A percentile compares a stretch with the other conserved stretches of the same genome.
Evolutionary conservation across 1,140 invertebrate species (phyloP).

Genomic region (Drosophila subpulchrella): DNA sequence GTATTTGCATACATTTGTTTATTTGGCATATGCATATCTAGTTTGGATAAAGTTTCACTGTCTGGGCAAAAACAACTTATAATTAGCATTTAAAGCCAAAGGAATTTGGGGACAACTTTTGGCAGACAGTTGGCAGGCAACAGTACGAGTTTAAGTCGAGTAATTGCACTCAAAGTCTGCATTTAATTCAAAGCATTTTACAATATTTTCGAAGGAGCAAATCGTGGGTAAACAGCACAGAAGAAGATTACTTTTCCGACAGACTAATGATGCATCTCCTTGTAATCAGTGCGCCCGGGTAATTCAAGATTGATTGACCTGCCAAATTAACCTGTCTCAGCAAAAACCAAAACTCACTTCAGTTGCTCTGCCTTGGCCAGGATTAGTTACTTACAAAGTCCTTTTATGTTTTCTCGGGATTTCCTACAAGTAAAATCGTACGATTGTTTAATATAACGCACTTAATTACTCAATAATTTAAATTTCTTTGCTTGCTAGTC

Average conservation of each 20-base stretch:
- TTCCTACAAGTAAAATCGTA: too few species aligned
- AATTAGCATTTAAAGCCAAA: constrained; percentile 77
- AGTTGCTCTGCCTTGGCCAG: neutral
- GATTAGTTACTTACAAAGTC: neutral
- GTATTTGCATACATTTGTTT: constrained; percentile 43
- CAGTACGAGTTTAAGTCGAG: constrained; percentile 6
- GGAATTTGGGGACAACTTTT: constrained; percentile 34
- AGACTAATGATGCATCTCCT: constrained; percentile 38
- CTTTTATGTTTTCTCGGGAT: neutral
- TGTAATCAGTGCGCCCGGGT: constrained; percentile 30
- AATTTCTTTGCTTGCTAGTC: too few species aligned
- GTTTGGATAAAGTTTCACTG: constrained; percentile 51
- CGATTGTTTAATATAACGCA: too few species aligned
- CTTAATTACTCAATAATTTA: too few species aligned
- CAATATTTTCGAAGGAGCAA: constrained; percentile 5
- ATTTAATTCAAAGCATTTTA: constrained; percentile 21
- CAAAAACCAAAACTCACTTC: constrained; percentile 8
- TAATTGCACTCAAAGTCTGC: constrained; percentile 17
- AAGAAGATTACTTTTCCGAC: constrained; percentile 21
- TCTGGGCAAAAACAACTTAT: constrained; percentile 70
- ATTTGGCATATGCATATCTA: constrained; percentile 68
- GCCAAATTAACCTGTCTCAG: constrained; percentile 35
- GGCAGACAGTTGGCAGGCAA: neutral
- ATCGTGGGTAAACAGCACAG: neutral
- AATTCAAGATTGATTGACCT: constrained; percentile 43